Conservation (phyloP, 2,113 vertebrate genomes). For the Lasiurus cinereus region DNA sequence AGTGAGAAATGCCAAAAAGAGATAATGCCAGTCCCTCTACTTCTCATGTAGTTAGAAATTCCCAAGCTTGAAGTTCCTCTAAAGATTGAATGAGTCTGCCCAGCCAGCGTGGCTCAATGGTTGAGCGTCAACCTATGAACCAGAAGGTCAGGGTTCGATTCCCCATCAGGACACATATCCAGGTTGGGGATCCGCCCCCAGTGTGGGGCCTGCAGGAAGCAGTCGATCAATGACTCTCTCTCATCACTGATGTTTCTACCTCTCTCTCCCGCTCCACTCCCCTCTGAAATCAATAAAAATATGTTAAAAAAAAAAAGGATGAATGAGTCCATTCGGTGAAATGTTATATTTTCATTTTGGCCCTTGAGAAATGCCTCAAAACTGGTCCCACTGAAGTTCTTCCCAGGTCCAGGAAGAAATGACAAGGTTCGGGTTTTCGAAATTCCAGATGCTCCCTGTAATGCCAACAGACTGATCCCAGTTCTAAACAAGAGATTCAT, state of each 20-base stretch:
- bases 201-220: not conserved
- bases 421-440: not conserved
- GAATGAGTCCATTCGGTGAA: not conserved
- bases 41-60: not conserved
- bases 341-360: not conserved
- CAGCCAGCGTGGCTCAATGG: not conserved
- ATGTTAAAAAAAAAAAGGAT: not conserved
- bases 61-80: not conserved
- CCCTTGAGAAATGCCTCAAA: conserved; percentile 7
- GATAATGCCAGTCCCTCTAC: not conserved
- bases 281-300: not conserved
- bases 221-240: not conserved
- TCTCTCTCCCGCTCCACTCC: not conserved
- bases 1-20: not conserved
- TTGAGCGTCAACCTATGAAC: not conserved
- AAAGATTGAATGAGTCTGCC: not conserved
- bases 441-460: conserved; percentile 58
- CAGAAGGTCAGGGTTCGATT: not conserved
- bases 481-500: conserved; percentile 78
- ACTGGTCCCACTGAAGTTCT: not conserved
- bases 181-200: not conserved
- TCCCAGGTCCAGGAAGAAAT: conserved; percentile 20
- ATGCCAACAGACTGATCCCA: conserved; percentile 57
- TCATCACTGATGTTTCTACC: not conserved
- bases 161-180: not conserved